Evolutionary conservation across 2,888 invertebrate species (phyloP).

Genomic region (Ophioninae sp.): DNA sequence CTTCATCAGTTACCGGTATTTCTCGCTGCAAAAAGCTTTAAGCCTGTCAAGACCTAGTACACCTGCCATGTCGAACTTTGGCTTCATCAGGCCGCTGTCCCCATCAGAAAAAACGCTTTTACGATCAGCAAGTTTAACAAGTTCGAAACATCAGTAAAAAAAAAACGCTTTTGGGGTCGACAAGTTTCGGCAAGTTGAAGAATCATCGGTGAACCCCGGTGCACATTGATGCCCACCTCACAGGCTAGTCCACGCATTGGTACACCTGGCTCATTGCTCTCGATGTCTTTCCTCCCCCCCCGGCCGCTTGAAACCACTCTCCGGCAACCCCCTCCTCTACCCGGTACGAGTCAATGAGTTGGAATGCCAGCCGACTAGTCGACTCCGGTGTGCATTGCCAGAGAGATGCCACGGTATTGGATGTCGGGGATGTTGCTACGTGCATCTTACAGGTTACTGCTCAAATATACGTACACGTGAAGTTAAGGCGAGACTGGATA

Average conservation of each 20-base stretch:
- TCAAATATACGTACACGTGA: constrained; percentile 20
- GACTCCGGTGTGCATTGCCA: constrained; percentile 54
- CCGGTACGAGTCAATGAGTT: constrained; percentile 73
- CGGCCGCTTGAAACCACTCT: constrained; percentile 1
- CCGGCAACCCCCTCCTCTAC: constrained; percentile 43
- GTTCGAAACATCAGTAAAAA: no score
- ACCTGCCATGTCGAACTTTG: no score
- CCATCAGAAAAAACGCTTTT: no score
- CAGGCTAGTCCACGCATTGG: no score
- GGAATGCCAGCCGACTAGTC: constrained; percentile 74
- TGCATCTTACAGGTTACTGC: not conserved
- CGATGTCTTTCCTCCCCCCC: no score
- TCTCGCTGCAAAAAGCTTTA: no score
- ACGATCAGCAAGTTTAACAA: no score
- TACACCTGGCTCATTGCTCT: constrained; percentile 41
- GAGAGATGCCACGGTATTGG: constrained; percentile 68
- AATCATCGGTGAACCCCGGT: not conserved
- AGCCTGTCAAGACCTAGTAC: no score
- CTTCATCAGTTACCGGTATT: no score
- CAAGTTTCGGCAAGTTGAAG: no score
- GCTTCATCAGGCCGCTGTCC: no score
- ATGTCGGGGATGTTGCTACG: constrained; percentile 64
- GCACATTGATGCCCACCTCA: not conserved
- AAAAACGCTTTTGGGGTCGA: no score
- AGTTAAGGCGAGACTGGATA: constrained; percentile 35